phyloP scores from a whole-genome alignment of 2,888 invertebrate genomes.

The Creontiades dilutus region DNA sequence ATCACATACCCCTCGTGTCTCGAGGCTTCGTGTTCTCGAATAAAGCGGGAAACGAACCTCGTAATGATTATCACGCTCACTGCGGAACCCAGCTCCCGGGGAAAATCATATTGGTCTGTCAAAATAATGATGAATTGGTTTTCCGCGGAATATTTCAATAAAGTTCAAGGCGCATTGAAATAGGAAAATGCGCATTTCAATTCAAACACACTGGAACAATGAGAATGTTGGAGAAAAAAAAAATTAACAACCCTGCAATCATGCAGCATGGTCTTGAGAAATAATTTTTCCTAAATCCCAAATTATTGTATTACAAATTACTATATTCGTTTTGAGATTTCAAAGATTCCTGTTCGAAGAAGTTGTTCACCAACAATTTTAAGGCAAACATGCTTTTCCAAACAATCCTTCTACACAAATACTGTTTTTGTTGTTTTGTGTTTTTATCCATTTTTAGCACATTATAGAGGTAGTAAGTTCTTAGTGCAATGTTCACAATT shows the following conservation, averaged over 20 bases:
- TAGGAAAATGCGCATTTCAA: background rate
- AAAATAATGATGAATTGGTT: slow-evolving; percentile 13
- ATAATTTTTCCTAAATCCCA: too few species aligned
- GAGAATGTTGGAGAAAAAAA: background rate
- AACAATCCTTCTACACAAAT: too few species aligned
- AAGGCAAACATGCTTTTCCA: too few species aligned
- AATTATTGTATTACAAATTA: too few species aligned
- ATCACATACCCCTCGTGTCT: slow-evolving; percentile 56
- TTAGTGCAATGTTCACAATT: too few species aligned
- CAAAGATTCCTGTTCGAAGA: too few species aligned
- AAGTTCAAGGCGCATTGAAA: background rate
- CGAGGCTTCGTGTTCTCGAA: slow-evolving; percentile 42
- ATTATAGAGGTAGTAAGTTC: too few species aligned
- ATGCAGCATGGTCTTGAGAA: background rate
- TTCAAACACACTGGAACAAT: background rate
- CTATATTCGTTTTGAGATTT: too few species aligned
- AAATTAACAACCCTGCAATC: background rate
- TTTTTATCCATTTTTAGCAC: too few species aligned
- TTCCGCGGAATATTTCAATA: background rate
- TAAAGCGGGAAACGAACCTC: slow-evolving; percentile 24
- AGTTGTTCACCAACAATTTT: too few species aligned
- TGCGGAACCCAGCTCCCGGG: background rate
- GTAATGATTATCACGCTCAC: slow-evolving; percentile 28
- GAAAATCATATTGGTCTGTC: slow-evolving; percentile 18
- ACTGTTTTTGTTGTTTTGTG: too few species aligned